phyloP scores from a whole-genome alignment of 2,888 invertebrate species.

The Drosophila tanythrix region DNA sequence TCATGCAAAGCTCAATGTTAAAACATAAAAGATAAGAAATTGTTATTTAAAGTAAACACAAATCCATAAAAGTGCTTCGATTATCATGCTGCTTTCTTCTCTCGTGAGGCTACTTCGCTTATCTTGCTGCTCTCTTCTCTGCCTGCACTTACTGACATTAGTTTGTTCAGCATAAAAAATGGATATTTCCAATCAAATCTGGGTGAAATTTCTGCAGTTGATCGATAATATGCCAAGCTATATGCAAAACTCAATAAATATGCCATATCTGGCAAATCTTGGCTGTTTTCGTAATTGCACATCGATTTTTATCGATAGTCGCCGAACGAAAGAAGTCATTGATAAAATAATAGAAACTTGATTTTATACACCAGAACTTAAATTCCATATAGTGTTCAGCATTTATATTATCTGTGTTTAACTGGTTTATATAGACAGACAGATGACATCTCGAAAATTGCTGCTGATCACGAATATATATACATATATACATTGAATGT shows the following conservation, averaged over 20 bases:
- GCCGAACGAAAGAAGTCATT: background rate
- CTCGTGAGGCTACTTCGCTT: too few relatives aligned
- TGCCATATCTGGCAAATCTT: background rate
- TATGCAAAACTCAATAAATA: background rate
- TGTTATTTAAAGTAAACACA: background rate
- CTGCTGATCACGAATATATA: background rate
- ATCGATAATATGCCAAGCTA: background rate
- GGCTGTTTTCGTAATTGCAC: accelerated
- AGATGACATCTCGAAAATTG: background rate
- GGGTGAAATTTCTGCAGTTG: background rate
- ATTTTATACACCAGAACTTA: accelerated
- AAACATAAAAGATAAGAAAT: background rate
- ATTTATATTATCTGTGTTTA: background rate
- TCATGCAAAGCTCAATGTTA: background rate
- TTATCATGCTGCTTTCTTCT: background rate
- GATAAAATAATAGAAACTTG: background rate
- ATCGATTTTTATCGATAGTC: background rate
- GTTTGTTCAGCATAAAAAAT: background rate
- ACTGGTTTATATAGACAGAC: background rate
- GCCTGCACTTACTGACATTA: background rate
- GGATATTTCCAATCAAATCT: background rate
- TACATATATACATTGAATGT: background rate
- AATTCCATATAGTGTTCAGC: background rate
- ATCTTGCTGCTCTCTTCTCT: background rate
- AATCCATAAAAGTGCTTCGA: background rate